Evolutionary conservation across 1,140 invertebrate species (phyloP).

Genomic region (Notospermus geniculatus): DNA sequence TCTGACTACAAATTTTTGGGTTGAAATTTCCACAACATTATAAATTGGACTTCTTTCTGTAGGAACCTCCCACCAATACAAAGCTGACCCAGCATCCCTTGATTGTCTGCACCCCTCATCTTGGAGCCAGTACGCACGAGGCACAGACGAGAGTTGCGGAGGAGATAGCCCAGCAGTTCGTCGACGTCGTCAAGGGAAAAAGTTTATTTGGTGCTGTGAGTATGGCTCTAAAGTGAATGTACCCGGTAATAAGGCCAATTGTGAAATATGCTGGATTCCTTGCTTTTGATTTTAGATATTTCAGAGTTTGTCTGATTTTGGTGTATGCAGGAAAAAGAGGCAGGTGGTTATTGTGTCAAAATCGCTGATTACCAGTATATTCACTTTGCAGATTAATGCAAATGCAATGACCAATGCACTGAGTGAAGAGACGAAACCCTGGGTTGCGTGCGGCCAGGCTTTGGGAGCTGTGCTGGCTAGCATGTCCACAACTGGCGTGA

Average conservation of each 20-base stretch:
- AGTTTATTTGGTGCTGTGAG: constrained; percentile 51
- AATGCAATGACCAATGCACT: constrained; percentile 60
- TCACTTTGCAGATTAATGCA: constrained; percentile 64
- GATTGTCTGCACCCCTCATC: constrained; percentile 90
- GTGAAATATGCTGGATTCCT: no score
- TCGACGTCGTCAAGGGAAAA: constrained; percentile 48
- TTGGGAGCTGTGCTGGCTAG: constrained; percentile 57
- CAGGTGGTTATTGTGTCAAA: no score
- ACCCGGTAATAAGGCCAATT: constrained; percentile 55
- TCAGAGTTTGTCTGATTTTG: no score
- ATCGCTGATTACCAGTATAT: no score
- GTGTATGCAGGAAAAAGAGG: no score
- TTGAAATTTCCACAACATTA: no score
- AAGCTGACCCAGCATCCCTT: constrained; percentile 65
- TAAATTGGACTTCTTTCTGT: constrained; percentile 61
- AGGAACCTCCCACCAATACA: constrained; percentile 60
- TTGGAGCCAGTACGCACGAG: constrained; percentile 92
- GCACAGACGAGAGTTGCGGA: constrained; percentile 88
- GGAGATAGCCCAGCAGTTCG: constrained; percentile 92
- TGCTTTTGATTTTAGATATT: no score
- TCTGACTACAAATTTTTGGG: no score
- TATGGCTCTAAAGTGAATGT: constrained; percentile 51
- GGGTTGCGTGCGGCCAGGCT: constrained; percentile 62
- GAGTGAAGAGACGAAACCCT: constrained; percentile 58
- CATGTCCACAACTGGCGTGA: constrained; percentile 18